Conservation (phyloP, 2,113 vertebrate species). For the Regulus satrapa region DNA sequence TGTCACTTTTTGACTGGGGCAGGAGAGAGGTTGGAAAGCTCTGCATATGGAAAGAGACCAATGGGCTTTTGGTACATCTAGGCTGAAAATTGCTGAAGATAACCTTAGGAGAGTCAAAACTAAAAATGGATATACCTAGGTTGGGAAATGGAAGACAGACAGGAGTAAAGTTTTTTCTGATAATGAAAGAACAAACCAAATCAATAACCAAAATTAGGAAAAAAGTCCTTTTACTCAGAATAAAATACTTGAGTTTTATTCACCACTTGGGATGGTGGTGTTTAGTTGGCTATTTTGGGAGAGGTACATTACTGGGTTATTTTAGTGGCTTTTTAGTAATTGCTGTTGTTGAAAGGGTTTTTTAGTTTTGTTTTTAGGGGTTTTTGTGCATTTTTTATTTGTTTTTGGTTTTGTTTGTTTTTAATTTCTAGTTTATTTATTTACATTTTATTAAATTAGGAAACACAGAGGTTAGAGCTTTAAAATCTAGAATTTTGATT, state of each 20-base stretch:
- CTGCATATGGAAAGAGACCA: background rate
- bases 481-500: background rate
- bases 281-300: background rate
- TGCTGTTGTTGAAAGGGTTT: background rate
- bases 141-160: background rate
- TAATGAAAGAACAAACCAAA: background rate
- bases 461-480: background rate
- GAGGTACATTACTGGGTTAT: background rate
- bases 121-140: background rate
- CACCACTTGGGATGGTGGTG: background rate
- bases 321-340: background rate
- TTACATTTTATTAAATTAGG: background rate
- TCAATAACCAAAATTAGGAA: background rate
- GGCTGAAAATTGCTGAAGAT: background rate
- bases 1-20: background rate
- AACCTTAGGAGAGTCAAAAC: background rate
- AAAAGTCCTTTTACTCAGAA: fast-evolving
- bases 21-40: background rate
- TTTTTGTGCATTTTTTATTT: too few relatives aligned
- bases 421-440: background rate
- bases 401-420: too few relatives aligned
- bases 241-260: background rate
- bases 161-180: background rate
- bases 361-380: too few relatives aligned
- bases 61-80: background rate